A percentile compares a stretch with the other conserved stretches of the same genome.
Evolutionary conservation across 1,140 invertebrate genomes (phyloP).

Genomic region (Pogonomyrmex barbatus): DNA sequence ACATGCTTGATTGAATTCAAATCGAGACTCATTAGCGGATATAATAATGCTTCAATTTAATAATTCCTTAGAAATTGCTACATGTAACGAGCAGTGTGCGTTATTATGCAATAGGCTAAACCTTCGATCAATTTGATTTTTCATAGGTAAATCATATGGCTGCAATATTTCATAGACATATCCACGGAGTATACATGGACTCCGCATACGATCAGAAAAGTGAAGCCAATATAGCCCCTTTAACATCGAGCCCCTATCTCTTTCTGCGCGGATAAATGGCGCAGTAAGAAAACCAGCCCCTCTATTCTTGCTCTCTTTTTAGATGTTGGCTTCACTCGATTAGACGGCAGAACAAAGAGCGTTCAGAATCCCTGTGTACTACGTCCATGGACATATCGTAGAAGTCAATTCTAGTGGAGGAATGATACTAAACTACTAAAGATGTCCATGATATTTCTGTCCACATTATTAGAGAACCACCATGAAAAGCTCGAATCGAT

Average conservation of each 20-base stretch:
- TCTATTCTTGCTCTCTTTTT: too few species aligned
- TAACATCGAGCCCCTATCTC: too few species aligned
- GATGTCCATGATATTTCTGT: neutral
- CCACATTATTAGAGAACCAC: neutral
- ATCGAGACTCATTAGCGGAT: slow-evolving; percentile 26
- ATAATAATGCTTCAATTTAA: neutral
- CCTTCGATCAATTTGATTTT: neutral
- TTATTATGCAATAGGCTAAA: neutral
- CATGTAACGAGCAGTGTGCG: neutral
- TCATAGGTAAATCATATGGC: neutral
- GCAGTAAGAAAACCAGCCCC: too few species aligned
- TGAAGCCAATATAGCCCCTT: too few species aligned
- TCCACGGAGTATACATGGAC: neutral
- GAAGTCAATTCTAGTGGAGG: neutral
- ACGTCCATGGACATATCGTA: neutral
- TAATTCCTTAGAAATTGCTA: neutral
- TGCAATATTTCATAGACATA: neutral
- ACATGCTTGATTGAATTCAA: slow-evolving; percentile 21
- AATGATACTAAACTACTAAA: neutral
- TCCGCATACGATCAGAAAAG: too few species aligned
- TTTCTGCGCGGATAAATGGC: too few species aligned
- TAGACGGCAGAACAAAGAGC: too few species aligned
- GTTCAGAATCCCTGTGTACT: too few species aligned
- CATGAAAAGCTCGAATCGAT: neutral
- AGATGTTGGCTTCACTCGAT: too few species aligned